Evolutionary conservation across 2,888 invertebrate genomes (phyloP), one percentile per base, ranked within the genome.

Genomic region (Troilus luridus): DNA sequence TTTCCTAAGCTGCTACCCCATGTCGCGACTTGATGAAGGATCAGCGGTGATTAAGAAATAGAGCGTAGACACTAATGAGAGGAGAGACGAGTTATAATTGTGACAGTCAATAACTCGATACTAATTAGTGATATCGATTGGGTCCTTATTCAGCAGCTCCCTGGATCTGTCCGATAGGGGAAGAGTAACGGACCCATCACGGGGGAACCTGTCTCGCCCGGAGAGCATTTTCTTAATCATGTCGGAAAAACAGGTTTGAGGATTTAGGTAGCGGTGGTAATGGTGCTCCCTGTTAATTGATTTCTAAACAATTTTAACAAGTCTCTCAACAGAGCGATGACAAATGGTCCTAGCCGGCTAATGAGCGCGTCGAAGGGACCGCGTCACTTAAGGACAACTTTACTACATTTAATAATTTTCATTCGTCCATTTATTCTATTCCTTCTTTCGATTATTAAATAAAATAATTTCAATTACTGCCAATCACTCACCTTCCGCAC

Each of bases 241-340:
- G 72, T 77, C 72, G 72, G 72, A 77, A 77, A 77, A 77, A 77
- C 72, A 77, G 72, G 72, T 77, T 77, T 77, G 72, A 77, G 72
- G 72, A 77, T 77, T 77, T 77, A 77, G 72, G 72, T 77, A 77
- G 72, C 72, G 9, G 72, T 77, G 72, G 72, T 77, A 77, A 77
- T 77, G 72, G 72, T 77, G 72, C 72, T 27, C 72, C 72, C 27
- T 41, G 72, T 77, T 77, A 77, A 77, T 77, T 77, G 72, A 77
- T 77, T 77, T 77, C 72, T 77, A 77, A 77, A 77, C 72, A 77
- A 77, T 77, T 77, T 77, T 77, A 77, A 77, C 72, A 77, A 77
- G 72, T 77, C 72, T 77, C 72, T 77, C 72, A 77, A 77, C 72
- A 77, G 72, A 77, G 41, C 72, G 72, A 77, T 77, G 72, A 77